Evolutionary conservation across 2,888 invertebrate genomes (phyloP).

Genomic region (Leptinotarsa haldemani): DNA sequence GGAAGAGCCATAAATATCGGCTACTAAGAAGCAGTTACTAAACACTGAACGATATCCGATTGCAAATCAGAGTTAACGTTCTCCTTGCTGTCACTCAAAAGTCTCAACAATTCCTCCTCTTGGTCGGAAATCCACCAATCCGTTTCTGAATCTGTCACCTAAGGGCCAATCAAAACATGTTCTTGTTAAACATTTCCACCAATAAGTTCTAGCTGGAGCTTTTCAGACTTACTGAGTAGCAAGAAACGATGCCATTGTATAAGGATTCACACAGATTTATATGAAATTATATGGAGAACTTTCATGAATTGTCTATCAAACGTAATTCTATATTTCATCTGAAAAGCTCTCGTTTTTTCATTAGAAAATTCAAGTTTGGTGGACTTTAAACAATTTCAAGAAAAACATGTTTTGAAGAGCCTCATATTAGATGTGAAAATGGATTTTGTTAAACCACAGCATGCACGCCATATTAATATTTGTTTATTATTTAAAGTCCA

Average conservation of each 20-base stretch:
- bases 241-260: not conserved
- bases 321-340: not conserved
- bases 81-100: slow-evolving; percentile 77
- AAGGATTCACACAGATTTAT: not conserved
- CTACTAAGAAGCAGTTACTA: slow-evolving; percentile 54
- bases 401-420: slow-evolving; percentile 38
- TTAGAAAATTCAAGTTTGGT: slow-evolving; percentile 53
- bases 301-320: too few relatives aligned
- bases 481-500: slow-evolving; percentile 67
- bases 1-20: slow-evolving; percentile 39
- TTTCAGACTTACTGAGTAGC: not conserved
- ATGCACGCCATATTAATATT: slow-evolving; percentile 54
- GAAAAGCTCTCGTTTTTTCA: slow-evolving; percentile 16
- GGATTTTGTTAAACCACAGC: slow-evolving; percentile 41
- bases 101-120: slow-evolving; percentile 81
- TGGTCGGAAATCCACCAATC: slow-evolving; percentile 84
- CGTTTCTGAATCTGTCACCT: slow-evolving; percentile 75
- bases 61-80: slow-evolving; percentile 68
- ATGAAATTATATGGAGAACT: too few relatives aligned
- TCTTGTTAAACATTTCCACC: slow-evolving; percentile 58
- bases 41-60: slow-evolving; percentile 64
- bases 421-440: slow-evolving; percentile 22
- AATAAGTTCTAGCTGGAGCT: slow-evolving; percentile 23
- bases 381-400: slow-evolving; percentile 66
- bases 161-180: slow-evolving; percentile 65